These are phyloP conservation scores for Chrysolina haemoptera DNA, from an alignment of 2,888 invertebrate genomes.

Conservation along the genomic window DNA sequence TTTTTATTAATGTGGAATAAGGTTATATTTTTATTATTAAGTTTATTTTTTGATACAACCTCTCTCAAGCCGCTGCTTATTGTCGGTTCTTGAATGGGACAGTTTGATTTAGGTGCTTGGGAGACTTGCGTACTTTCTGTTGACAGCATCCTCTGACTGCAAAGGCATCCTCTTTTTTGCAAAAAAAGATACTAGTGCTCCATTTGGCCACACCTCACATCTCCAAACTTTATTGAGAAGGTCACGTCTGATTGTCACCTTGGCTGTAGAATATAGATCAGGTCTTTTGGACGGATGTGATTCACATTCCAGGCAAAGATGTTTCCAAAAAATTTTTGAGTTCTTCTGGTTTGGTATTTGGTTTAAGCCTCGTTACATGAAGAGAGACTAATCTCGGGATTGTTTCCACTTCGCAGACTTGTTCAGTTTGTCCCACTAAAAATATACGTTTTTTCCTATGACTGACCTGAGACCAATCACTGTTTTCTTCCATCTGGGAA, in stretches of 20 bases:
- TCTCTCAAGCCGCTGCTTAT: slow-evolving; percentile 7
- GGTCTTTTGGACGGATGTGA: not conserved
- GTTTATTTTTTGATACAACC: not conserved
- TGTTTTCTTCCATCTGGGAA: not conserved
- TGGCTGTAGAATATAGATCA: not conserved
- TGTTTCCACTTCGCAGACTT: slow-evolving; percentile 8
- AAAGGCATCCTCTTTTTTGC: slow-evolving; percentile 1
- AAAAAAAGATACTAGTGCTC: not conserved
- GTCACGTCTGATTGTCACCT: slow-evolving; percentile 6
- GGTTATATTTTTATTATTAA: not conserved
- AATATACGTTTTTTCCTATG: slow-evolving; percentile 4
- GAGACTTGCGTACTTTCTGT: slow-evolving; percentile 5
- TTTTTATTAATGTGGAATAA: too few relatives aligned
- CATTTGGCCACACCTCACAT: not conserved
- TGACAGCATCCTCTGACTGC: too few relatives aligned
- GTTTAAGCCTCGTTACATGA: slow-evolving; percentile 16
- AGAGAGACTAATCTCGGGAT: slow-evolving; percentile 15
- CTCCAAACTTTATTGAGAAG: not conserved
- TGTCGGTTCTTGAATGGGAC: slow-evolving; percentile 4
- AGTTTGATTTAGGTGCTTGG: slow-evolving; percentile 7
- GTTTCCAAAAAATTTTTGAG: not conserved
- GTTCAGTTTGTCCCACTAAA: not conserved
- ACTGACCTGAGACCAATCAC: not conserved
- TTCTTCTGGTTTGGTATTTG: not conserved
- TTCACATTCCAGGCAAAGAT: not conserved